Base-by-base conservation (phyloP, 2,797 vertebrate genomes). In the Neoniphon sammara region DNA sequence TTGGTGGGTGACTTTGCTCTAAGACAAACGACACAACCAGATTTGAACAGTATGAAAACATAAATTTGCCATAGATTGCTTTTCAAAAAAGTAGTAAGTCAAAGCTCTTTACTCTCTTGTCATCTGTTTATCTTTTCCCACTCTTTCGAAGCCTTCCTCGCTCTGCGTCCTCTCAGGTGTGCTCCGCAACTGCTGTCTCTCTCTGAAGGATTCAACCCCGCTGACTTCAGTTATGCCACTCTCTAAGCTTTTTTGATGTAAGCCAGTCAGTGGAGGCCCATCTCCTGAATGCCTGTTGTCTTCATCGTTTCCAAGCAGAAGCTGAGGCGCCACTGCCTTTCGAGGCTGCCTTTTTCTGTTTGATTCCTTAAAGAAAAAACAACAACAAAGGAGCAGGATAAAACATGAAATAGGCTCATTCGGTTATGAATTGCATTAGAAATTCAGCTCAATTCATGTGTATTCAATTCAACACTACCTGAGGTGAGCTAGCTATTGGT, bases 401-500 rank as follows among this genome's bases (percentile, higher is more conserved):
- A 54, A 10, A 52, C 17, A 75, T 58, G 17, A 58, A 54, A 39
- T 14, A 6, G 17, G 14, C 64, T 54, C 7, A 53, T 49, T 7
- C 68, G 3, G 7, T 53, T 25, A 12, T 57, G 18, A 21, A 58
- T 69, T 59, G 34, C 30, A 59, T 59, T 7, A 67, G 6, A 47
- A 31, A 20, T 23, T 54, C n/a, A 52, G 44, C 25, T 62, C 14
- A 27, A 47, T 6, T 46, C 11, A 36, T 52, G 17, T 21, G 14
- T 2, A 49, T 20, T 17, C 20, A 31, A 36, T 47, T 18, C 10
- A 67, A 18, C 14, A 60, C 20, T 89, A 98, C 97, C 96, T 96
- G 95, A 18, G 91, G 57, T n/a, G 88, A 91, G 65, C 83, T 94
- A 34, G 93, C 81, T 1, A 91, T 73, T 0, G 96, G 96, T 55